Evolutionary conservation across 2,888 invertebrate genomes (phyloP).

Genomic region (Pachycephus smyrnensis): DNA sequence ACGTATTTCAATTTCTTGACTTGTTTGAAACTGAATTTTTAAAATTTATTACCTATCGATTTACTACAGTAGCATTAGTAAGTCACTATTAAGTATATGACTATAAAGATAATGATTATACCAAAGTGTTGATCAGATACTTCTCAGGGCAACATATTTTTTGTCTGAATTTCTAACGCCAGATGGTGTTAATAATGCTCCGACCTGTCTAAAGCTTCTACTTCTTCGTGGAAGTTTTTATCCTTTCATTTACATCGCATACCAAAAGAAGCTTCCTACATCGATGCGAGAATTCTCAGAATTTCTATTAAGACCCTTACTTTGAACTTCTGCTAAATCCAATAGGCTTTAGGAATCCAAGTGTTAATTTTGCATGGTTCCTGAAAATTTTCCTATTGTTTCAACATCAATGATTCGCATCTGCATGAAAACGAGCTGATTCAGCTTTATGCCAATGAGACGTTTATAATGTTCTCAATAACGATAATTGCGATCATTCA

Average conservation of each 20-base stretch:
- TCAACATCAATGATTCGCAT: neutral
- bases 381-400: neutral
- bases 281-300: neutral
- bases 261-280: neutral
- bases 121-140: neutral
- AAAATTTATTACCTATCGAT: neutral
- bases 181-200: neutral
- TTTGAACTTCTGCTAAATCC: neutral
- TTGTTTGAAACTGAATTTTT: neutral
- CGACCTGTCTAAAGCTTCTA: neutral
- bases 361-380: neutral
- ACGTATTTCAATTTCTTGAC: too few species aligned
- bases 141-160: neutral
- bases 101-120: neutral
- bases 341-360: neutral
- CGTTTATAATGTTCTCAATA: neutral
- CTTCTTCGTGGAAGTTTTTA: neutral
- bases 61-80: neutral
- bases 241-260: neutral
- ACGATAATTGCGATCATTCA: neutral
- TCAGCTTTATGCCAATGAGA: neutral
- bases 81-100: neutral
- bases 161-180: neutral
- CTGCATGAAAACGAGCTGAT: neutral
- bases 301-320: neutral